Evolutionary conservation across 1,140 invertebrate species (phyloP), one percentile per base, ranked within the genome.

Genomic region (Dendroctonus ponderosae): DNA sequence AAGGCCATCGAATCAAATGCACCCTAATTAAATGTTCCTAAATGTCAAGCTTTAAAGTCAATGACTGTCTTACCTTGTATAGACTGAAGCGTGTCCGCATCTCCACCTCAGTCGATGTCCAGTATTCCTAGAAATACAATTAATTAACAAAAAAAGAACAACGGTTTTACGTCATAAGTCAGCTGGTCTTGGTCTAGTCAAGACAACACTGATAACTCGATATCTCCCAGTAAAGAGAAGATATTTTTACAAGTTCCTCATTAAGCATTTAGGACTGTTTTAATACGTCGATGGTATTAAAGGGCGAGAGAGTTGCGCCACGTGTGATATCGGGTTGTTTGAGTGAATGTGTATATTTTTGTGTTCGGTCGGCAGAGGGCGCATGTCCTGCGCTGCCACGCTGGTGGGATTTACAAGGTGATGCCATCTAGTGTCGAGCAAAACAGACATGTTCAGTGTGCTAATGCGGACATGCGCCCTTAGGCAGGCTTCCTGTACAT

Each of bases 291-390:
- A 57, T 75, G 76, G 74, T 76, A 76, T 75, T 75, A 76, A 75
- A 75, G 76, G 76, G 76, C 62, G 66, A 76, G 70, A 70, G 68
- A 68, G 68, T 70, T 54, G 66, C 68, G 69, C 64, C 70, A 71
- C 68, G 74, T 76, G 75, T 75, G 74, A 76, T 75, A 76, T 76
- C 70, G 70, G 72, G 74, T 73, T 69, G 71, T 75, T 70, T 73
- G 67, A 69, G 62, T 74, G 69, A 66, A 62, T 71, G 71, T 38
- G 11, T 46, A 12, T 37, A 48, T 48, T 46, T 62, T 66, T 50
- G 59, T 68, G 56, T 59, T 61, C 26, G 26, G 26, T 3, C 26
- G 1, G 26, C 26, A 26, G 26, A 26, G 26, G 26, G 26, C 26
- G 26, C 26, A 26, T 26, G 1, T 26, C 26, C 26, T 1, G 1